These are phyloP conservation scores for Electrophaes corylata DNA, from an alignment of 2,888 invertebrate genomes.

Conservation along the genomic window DNA sequence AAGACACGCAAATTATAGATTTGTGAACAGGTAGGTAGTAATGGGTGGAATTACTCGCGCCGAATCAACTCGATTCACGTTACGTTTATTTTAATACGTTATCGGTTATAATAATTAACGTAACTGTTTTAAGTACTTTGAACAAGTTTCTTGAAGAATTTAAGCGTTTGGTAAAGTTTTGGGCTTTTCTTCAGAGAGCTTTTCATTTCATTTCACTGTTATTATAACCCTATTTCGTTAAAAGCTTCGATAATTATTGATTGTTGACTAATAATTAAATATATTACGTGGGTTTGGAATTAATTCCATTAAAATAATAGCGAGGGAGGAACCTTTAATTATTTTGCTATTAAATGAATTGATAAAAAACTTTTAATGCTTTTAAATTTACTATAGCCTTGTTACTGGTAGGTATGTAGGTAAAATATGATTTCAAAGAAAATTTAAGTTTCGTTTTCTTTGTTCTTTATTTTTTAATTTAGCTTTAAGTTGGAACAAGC, in stretches of 20 bases:
- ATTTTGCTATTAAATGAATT: conserved; percentile 2
- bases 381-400: no score
- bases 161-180: conserved; percentile 64
- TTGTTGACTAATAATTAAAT: conserved; percentile 48
- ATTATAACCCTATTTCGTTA: conserved; percentile 72
- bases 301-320: conserved; percentile 22
- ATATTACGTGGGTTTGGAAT: conserved; percentile 31
- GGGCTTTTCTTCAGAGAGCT: conserved; percentile 62
- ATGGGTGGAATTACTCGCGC: conserved; percentile 72
- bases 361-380: background rate
- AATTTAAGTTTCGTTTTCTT: no score
- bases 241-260: conserved; percentile 53
- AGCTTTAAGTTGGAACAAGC: no score
- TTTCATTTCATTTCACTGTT: conserved; percentile 66
- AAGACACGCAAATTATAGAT: conserved; percentile 66
- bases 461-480: no score
- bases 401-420: no score
- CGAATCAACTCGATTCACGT: conserved; percentile 70
- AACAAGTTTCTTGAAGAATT: conserved; percentile 67
- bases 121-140: conserved; percentile 70
- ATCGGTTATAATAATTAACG: conserved; percentile 73
- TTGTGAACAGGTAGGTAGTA: conserved; percentile 59
- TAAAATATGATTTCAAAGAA: no score
- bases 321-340: conserved; percentile 3
- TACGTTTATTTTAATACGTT: conserved; percentile 72